phyloP scores from a whole-genome alignment of 2,888 invertebrate genomes.

The Caradrina kadenii region DNA sequence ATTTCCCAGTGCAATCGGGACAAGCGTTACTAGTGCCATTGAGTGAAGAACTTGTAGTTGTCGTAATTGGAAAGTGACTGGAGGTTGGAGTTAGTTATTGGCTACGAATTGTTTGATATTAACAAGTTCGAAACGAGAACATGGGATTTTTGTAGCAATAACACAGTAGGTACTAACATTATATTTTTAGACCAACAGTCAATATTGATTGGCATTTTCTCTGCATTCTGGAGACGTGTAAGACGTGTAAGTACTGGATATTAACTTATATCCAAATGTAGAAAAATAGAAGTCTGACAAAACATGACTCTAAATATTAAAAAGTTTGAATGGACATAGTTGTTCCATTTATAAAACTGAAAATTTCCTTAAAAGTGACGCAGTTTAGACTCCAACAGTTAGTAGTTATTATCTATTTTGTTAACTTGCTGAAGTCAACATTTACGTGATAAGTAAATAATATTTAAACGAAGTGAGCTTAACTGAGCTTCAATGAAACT shows the following conservation, averaged over 20 bases:
- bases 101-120: slow-evolving; percentile 21
- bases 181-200: neutral
- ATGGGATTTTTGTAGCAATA: neutral
- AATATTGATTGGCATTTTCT: neutral
- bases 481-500: slow-evolving; percentile 1
- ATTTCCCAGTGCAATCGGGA: slow-evolving; percentile 55
- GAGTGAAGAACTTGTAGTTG: slow-evolving; percentile 37
- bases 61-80: slow-evolving; percentile 45
- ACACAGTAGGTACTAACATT: neutral
- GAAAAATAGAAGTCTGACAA: slow-evolving; percentile 3
- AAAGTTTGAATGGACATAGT: slow-evolving; percentile 21
- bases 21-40: slow-evolving; percentile 24
- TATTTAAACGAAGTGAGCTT: slow-evolving; percentile 2
- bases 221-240: no score
- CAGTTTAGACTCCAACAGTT: slow-evolving; percentile 14
- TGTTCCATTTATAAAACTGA: slow-evolving; percentile 28
- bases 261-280: neutral
- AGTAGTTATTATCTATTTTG: slow-evolving; percentile 25
- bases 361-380: slow-evolving; percentile 31
- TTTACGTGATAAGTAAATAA: neutral
- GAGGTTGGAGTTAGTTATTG: slow-evolving; percentile 20
- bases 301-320: slow-evolving; percentile 16
- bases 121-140: neutral
- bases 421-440: slow-evolving; percentile 18
- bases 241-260: neutral